Conservation (phyloP, 2,113 vertebrate genomes). For the Thamnaconus septentrionalis region DNA sequence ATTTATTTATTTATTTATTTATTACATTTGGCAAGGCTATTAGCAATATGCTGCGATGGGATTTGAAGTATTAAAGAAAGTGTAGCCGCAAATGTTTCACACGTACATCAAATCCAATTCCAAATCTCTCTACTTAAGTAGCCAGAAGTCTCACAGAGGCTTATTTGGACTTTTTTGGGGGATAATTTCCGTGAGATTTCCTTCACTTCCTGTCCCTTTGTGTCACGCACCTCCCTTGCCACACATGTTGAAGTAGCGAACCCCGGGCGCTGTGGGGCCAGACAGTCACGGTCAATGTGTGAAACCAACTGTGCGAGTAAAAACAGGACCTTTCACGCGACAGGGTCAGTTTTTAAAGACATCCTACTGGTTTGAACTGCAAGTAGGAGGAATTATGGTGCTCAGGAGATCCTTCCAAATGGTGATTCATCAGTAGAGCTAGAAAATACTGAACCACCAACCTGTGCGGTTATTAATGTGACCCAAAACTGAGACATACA, state of each 20-base stretch:
- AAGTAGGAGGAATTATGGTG: neutral
- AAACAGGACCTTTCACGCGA: slow-evolving; percentile 35
- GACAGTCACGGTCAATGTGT: slow-evolving; percentile 61
- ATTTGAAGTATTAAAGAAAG: too few species aligned
- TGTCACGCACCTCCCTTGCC: slow-evolving; percentile 1
- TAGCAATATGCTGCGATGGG: neutral
- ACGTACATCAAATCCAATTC: too few species aligned
- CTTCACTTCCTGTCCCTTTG: slow-evolving; percentile 16
- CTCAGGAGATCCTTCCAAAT: neutral
- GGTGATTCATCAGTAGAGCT: too few species aligned
- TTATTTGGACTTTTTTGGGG: slow-evolving; percentile 18
- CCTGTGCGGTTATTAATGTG: too few species aligned
- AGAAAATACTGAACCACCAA: too few species aligned
- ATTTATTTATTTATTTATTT: neutral
- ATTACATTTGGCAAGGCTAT: slow-evolving; percentile 2
- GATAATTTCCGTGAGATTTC: slow-evolving; percentile 25
- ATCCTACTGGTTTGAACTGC: neutral
- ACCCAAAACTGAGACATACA: neutral
- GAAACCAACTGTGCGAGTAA: slow-evolving; percentile 52
- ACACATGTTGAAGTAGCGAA: slow-evolving; percentile 29
- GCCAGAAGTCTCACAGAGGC: neutral
- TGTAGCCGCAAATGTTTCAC: too few species aligned
- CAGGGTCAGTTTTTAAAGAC: slow-evolving; percentile 19
- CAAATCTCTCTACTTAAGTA: too few species aligned
- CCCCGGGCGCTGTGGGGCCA: slow-evolving; percentile 25